Base-by-base conservation (phyloP, 2,888 invertebrate species). In the Cheilosia urbana region DNA sequence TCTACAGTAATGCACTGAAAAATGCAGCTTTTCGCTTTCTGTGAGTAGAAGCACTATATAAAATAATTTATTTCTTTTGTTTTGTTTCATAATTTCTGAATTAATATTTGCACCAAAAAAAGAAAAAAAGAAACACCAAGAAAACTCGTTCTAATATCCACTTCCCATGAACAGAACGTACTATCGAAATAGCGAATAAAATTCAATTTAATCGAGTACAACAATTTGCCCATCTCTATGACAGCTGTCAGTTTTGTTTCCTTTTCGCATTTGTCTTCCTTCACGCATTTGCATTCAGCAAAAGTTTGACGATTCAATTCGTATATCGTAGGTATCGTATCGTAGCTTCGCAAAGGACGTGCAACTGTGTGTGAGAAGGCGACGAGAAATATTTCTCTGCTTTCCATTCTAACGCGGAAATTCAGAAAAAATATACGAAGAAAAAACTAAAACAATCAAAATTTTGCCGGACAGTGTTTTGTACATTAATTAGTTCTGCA, bases 201-300 rank as follows among this genome's bases (percentile, higher is more conserved):
- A 17, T 17, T n/a, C 9, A 17, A 19, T 6, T 45, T 2, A 13
- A 55, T 5, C 55, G 60, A 73, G 15, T 77, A 73, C 5, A 24
- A 7, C 17, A 17, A 53, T 34, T 15, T 19, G 34, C 75, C 58
- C 84, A 76, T 76, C 79, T 34, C 79, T 57, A 40, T 15, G 0
- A 9, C 3, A 17, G 30, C 63, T 55, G 84, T 84, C 71, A 76
- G 40, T 79, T 58, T 30, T 21, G 27, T 34, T 75, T 60, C 68
- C 58, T 53, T 84, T 84, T 76, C 57, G 78, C 63, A 83, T 37
- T 76, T 40, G 57, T 42, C 37, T 75, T 76, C 45, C 27, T 47
- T 77, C 49, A 4, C 65, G 65, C 75, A 75, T 84, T 84, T 76
- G 84, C 71, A 84, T 84, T 84, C 84, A 84, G 77, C 84, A 47